Base-by-base conservation (phyloP, 2,888 invertebrate species). In the Ischnus inquisitorius region DNA sequence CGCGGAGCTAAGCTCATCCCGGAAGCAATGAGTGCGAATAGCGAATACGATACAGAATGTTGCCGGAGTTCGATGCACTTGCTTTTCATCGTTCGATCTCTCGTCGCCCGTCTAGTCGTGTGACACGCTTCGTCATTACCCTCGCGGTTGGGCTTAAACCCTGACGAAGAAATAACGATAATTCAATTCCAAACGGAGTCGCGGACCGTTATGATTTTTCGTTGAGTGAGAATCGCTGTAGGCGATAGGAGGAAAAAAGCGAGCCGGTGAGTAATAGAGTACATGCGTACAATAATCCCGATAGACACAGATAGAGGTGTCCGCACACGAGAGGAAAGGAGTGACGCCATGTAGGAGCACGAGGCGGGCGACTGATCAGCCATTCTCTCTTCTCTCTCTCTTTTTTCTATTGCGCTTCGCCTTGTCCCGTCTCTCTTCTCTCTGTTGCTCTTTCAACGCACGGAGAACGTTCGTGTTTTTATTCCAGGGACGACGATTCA, bases 281-380 rank as follows among this genome's bases (percentile, higher is more conserved):
- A 46, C 39, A 14, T 1, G 22, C n/a, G 34, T 22, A n/a, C 5
- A 16, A 28, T 75, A 48, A 41, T 51, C 57, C 14, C 12, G 62
- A 74, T 79, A 72, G 57, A 82, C 43, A 22, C 34, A 67, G 71
- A 67, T 19, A 48, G n/a, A n/a, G 64, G 16, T 48, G 16, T 14
- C 4, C 14, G 25, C 19, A 41, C 8, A 16, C n/a, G 25, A 54
- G 46, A 77, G 57, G 69, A 82, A 74, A 46, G 22, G 43, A 57
- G 57, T 54, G 75, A 60, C 57, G 65, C 34, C 48, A 60, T 69
- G 62, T 64, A n/a, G 48, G 48, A 57, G 39, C 83, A 84, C 85
- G 85, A 80, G 81, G 68, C 75, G 28, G 72, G 57, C 76, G 74
- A 83, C 79, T 88, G 86, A 86, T 88, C 75, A 51, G 57, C 62